A percentile compares a stretch with the other conserved stretches of the same genome.
These are phyloP conservation scores for Crax fasciolata DNA, from an alignment of 2,797 vertebrate species.

Conservation along the genomic window DNA sequence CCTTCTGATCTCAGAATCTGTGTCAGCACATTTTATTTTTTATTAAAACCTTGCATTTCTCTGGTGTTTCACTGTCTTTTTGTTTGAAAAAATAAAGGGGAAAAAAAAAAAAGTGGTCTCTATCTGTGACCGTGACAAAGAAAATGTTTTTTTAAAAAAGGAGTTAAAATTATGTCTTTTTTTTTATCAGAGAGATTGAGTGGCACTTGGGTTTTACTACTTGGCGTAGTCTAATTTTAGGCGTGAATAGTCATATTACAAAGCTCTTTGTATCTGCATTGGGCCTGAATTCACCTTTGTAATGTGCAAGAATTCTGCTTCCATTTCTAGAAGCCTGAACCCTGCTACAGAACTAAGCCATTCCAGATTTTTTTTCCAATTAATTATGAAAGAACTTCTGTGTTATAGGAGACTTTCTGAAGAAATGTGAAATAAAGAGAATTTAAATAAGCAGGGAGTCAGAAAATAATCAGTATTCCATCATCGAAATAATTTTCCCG, in stretches of 20 bases:
- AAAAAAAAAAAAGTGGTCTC: not conserved
- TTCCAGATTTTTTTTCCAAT: not conserved
- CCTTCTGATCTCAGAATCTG: not conserved
- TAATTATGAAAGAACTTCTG: not conserved
- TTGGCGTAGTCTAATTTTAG: slow-evolving; percentile 32
- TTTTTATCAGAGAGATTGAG: not conserved
- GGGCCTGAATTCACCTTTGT: not conserved
- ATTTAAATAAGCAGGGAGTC: not conserved
- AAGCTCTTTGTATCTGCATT: not conserved
- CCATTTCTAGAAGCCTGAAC: not conserved
- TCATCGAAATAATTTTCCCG: not conserved
- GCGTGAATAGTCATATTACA: slow-evolving; percentile 8
- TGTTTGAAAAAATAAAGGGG: slow-evolving; percentile 30
- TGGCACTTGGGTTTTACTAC: slow-evolving; percentile 7
- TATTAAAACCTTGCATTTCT: not conserved
- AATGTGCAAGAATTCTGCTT: not conserved
- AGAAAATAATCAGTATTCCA: not conserved
- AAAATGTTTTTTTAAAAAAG: not conserved
- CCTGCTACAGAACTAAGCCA: not conserved
- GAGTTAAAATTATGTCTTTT: not conserved
- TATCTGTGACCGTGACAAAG: not conserved
- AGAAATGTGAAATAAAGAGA: not conserved
- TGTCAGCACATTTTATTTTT: not conserved
- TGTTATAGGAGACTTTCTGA: not conserved
- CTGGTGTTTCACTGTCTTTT: slow-evolving; percentile 21